Conservation (phyloP, 1,140 invertebrate genomes). For the Physella acuta region DNA sequence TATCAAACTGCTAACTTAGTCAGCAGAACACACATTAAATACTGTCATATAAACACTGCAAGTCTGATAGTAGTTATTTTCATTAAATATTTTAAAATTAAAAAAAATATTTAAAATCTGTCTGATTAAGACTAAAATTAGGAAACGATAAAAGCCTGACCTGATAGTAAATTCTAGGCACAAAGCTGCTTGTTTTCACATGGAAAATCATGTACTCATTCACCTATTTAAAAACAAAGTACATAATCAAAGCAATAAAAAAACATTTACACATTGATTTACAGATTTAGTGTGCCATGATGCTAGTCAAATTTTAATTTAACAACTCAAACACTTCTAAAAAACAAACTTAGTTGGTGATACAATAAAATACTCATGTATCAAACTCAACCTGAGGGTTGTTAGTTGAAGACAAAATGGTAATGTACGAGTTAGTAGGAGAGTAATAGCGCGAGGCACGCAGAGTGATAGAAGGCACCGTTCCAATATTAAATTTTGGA, state of each 20-base stretch:
- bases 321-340: too few species aligned
- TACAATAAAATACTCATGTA: background rate
- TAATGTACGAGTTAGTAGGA: slow-evolving; percentile 81
- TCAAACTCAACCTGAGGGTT: slow-evolving; percentile 73
- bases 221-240: slow-evolving; percentile 68
- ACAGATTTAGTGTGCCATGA: too few species aligned
- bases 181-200: slow-evolving; percentile 86
- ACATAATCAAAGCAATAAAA: too few species aligned
- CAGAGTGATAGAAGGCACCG: slow-evolving; percentile 21
- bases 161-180: slow-evolving; percentile 87
- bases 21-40: too few species aligned
- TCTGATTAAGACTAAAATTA: too few species aligned
- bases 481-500: background rate
- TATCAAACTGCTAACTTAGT: too few species aligned
- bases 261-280: too few species aligned
- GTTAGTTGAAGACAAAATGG: slow-evolving; percentile 82
- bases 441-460: slow-evolving; percentile 65
- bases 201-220: slow-evolving; percentile 94
- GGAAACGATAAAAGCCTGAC: slow-evolving; percentile 65
- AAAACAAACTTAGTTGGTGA: background rate
- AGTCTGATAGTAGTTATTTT: too few species aligned
- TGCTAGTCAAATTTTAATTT: too few species aligned
- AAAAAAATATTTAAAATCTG: too few species aligned
- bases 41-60: too few species aligned
- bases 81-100: too few species aligned